Base-by-base conservation (phyloP, 1,140 invertebrate species). In the Tribolium madens region DNA sequence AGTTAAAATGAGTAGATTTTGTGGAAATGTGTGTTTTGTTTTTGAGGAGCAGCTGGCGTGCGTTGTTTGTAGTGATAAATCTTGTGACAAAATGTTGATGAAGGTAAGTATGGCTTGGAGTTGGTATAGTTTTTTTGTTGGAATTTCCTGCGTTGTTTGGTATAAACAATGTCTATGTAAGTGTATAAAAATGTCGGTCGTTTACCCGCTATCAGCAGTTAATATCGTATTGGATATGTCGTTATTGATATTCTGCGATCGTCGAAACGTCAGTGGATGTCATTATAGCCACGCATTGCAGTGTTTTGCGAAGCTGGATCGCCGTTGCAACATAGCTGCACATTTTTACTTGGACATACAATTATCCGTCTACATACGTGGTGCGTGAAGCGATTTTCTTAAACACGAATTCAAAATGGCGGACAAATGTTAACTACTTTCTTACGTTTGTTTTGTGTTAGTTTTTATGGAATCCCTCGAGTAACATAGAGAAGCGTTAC, bases 301-400 rank as follows among this genome's bases (percentile, higher is more conserved):
- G 73, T 75, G 74, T 74, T 72, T 79, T 77, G 78, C 78, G 68
- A 57, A 64, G 47, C 21, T 47, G 57, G 60, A 74, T 77, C 53
- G 78, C 76, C 78, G 73, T 79, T 79, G 78, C 72, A 77, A 75
- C 78, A 79, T 79, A 79, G 72, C 78, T 77, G 75, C 72, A 75
- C 78, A 79, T 79, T 79, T 79, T 79, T 79, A 77, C 78, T 75
- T 79, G 42, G 60, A 78, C 52, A 76, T 76, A 79, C 76, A 79
- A 79, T 79, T 79, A 79, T 79, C 78, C 72, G 78, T 79, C 76
- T 79, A 79, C 78, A 79, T 79, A 77, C 73, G 47, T 46, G 64
- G 73, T 77, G 76, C 78, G 76, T 77, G 78, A 79, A 77, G 73
- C 78, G 78, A 79, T 79, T 79, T 79, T 79, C 78, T 79, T 75